Evolutionary conservation across 2,797 vertebrate species (phyloP), one percentile per base, ranked within the genome.

Genomic region (Galaxias olidus): DNA sequence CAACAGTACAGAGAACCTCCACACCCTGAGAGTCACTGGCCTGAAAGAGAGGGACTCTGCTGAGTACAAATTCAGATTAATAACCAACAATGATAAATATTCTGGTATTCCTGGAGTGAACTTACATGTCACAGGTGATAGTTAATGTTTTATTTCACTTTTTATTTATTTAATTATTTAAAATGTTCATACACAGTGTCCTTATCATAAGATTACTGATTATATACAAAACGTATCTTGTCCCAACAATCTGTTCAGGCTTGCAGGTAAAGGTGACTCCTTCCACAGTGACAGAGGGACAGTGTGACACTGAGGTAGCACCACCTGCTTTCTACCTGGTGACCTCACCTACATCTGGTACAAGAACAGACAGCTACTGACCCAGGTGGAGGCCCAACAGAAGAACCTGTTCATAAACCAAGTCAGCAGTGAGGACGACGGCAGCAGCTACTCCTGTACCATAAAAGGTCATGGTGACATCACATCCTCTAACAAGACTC

Each of bases 391-490:
- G 30, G n/a, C n/a, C n/a, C n/a, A n/a, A n/a, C 30, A 30, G 30
- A 30, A 30, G 30, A 30, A 6, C 30, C 30, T 30, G 6, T 0
- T 14, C 2, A 4, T 54, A 0, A 0, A 0, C 4, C 1, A 0
- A 19, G 0, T 7, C n/a, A 0, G 0, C 0, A 1, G 1, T 7
- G 11, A 20, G 61, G 0, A 45, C 14, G 0, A 1, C 17, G 0
- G 0, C 15, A 9, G 69, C 55, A 71, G 45, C 7, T n/a, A 11
- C 45, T 69, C 76, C 30, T 84, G 80, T 69, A 61, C 73, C 50
- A 0, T 68, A 0, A 1, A 8, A n/a, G 57, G 50, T 65, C 8
- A 45, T 0, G 13, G 69, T 43, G 1, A 50, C 1, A 17, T 19
- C 10, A 14, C 1, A 0, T 76, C 82, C 66, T 51, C 75, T 20